phyloP scores from a whole-genome alignment of 2,888 invertebrate genomes.

The Chrysolina americana region DNA sequence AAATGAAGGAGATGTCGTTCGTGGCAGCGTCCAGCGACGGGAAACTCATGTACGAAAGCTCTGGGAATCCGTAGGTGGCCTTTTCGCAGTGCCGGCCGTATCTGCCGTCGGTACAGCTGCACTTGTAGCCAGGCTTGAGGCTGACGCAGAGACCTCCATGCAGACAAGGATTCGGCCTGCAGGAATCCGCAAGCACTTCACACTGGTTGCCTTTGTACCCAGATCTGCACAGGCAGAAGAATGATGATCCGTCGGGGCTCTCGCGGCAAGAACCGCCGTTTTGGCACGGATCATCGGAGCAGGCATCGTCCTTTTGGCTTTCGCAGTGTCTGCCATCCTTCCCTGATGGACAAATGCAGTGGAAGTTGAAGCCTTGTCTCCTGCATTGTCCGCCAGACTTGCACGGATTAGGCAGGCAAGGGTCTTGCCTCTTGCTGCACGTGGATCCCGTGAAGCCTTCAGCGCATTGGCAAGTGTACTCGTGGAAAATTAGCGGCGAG shows the following conservation, averaged over 20 bases:
- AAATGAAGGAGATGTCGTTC: conserved; percentile 92
- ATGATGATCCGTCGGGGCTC: conserved; percentile 88
- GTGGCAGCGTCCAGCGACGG: conserved; percentile 88
- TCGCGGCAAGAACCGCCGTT: conserved; percentile 94
- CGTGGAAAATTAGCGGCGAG: conserved; percentile 84
- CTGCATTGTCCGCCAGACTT: conserved; percentile 87
- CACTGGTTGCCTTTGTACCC: conserved; percentile 94
- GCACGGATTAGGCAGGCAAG: conserved; percentile 92
- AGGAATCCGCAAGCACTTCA: conserved; percentile 90
- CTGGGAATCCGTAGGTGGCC: conserved; percentile 90
- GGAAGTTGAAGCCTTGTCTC: conserved; percentile 86
- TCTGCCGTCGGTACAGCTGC: conserved; percentile 88
- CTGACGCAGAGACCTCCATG: conserved; percentile 91
- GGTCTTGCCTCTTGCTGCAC: conserved; percentile 91
- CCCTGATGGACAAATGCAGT: conserved; percentile 84
- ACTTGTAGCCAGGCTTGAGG: conserved; percentile 89
- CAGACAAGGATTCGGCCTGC: conserved; percentile 93
- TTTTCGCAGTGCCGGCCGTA: conserved; percentile 94
- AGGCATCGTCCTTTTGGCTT: conserved; percentile 86
- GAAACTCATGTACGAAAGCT: conserved; percentile 92
- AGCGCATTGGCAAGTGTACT: conserved; percentile 85
- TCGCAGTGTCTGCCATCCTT: conserved; percentile 90
- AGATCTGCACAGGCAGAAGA: conserved; percentile 92
- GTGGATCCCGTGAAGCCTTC: conserved; percentile 87
- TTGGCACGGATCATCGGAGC: conserved; percentile 88